Evolutionary conservation across 2,888 invertebrate genomes (phyloP).

Genomic region (Sinelater perroti): DNA sequence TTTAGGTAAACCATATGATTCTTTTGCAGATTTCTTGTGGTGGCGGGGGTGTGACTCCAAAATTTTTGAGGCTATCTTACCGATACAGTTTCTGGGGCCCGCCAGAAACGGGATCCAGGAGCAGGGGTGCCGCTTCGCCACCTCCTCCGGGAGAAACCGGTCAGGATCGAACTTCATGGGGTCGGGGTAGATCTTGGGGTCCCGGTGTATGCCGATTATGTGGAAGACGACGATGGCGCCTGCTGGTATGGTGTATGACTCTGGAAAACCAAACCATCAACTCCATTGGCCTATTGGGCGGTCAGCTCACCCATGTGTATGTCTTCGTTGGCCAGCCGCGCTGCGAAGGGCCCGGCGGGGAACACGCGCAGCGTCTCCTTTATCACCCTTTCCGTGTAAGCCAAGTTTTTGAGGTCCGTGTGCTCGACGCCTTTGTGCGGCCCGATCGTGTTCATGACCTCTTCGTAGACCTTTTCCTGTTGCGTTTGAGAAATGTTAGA

Average conservation of each 20-base stretch:
- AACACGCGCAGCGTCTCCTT: constrained; percentile 39
- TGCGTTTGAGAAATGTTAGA: too few relatives aligned
- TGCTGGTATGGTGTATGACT: constrained; percentile 5
- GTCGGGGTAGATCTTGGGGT: constrained; percentile 7
- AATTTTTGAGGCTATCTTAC: too few relatives aligned
- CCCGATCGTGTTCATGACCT: constrained; percentile 32
- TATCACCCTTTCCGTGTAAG: constrained; percentile 36
- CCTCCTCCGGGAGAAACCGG: constrained; percentile 22
- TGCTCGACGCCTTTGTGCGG: constrained; percentile 8
- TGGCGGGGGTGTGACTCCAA: too few relatives aligned
- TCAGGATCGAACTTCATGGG: constrained; percentile 24
- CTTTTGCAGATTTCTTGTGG: too few relatives aligned
- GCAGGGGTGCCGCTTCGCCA: constrained; percentile 15
- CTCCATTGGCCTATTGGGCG: not conserved
- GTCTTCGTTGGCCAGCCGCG: constrained; percentile 25
- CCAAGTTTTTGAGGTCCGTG: constrained; percentile 29
- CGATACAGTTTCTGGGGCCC: constrained; percentile 24
- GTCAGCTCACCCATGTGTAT: constrained; percentile 28
- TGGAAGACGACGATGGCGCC: not conserved
- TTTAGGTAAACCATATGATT: too few relatives aligned
- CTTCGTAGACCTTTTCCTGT: constrained; percentile 35
- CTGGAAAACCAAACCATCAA: constrained; percentile 9
- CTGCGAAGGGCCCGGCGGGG: constrained; percentile 30
- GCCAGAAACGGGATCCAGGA: constrained; percentile 17
- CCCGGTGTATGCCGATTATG: constrained; percentile 1